phyloP scores from a whole-genome alignment of 1,140 invertebrate genomes.

The Littorina saxatilis region DNA sequence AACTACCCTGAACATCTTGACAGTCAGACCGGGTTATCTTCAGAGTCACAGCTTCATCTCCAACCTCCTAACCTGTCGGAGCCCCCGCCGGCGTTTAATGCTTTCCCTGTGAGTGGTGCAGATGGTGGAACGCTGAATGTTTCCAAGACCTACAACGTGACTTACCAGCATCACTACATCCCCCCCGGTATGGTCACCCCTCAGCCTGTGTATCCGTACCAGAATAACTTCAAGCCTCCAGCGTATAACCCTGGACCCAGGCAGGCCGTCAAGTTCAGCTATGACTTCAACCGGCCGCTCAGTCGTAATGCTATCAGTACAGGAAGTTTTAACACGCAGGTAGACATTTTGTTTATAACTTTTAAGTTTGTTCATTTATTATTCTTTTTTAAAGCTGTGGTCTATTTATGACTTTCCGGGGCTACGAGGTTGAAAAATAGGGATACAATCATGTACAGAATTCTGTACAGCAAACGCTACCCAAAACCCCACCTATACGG shows the following conservation, averaged over 20 bases:
- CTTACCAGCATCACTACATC: constrained; percentile 31
- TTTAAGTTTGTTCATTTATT: too few relatives aligned
- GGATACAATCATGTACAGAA: too few relatives aligned
- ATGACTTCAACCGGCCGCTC: not conserved
- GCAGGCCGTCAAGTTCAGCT: not conserved
- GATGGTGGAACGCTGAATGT: constrained; percentile 20
- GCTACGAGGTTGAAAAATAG: too few relatives aligned
- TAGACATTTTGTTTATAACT: too few relatives aligned
- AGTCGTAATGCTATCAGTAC: not conserved
- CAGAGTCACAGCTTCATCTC: not conserved
- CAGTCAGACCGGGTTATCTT: not conserved
- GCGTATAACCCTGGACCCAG: not conserved
- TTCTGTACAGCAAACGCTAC: too few relatives aligned
- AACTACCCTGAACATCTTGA: not conserved
- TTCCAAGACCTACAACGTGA: constrained; percentile 42
- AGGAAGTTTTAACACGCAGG: too few relatives aligned
- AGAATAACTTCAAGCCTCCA: not conserved
- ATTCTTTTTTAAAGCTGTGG: too few relatives aligned
- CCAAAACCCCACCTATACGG: too few relatives aligned
- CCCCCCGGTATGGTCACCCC: not conserved
- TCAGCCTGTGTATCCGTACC: constrained; percentile 9
- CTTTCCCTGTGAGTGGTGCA: not conserved
- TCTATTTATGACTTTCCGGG: too few relatives aligned
- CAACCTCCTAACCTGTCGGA: not conserved
- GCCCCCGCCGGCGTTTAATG: not conserved